Percentiles rank a stretch among this genome's conserved stretches.
phyloP scores from a whole-genome alignment of 1,140 invertebrate genomes.

The Wasmannia auropunctata region DNA sequence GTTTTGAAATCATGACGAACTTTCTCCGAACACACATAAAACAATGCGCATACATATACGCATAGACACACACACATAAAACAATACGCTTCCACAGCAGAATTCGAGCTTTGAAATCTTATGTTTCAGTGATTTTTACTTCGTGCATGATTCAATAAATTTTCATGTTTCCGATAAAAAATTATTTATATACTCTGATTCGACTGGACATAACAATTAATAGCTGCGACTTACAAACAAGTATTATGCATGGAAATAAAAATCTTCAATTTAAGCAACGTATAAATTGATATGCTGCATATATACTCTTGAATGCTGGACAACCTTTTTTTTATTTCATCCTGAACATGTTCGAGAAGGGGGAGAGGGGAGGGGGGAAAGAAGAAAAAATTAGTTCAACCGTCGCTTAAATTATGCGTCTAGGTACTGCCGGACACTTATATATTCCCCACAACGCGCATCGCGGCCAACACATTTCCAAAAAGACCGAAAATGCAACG shows the following conservation, averaged over 20 bases:
- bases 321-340: background rate
- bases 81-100: slow-evolving; percentile 3
- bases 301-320: background rate
- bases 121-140: too few species aligned
- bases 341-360: background rate
- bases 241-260: background rate
- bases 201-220: background rate
- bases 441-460: slow-evolving; percentile 7
- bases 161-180: background rate
- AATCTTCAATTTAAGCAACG: background rate
- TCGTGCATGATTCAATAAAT: background rate
- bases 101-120: slow-evolving; percentile 1
- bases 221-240: background rate
- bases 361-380: too few species aligned
- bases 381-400: slow-evolving; percentile 3
- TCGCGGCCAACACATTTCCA: slow-evolving; percentile 77
- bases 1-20: slow-evolving; percentile 50
- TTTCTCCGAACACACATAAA: slow-evolving; percentile 47
- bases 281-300: background rate
- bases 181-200: background rate
- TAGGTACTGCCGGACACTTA: slow-evolving; percentile 17
- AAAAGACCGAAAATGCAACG: slow-evolving; percentile 80
- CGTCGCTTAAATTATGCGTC: background rate
- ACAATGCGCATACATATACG: too few species aligned
- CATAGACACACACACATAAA: too few species aligned